Evolutionary conservation across 2,888 invertebrate genomes (phyloP).

Genomic region (Machimus rusticus): DNA sequence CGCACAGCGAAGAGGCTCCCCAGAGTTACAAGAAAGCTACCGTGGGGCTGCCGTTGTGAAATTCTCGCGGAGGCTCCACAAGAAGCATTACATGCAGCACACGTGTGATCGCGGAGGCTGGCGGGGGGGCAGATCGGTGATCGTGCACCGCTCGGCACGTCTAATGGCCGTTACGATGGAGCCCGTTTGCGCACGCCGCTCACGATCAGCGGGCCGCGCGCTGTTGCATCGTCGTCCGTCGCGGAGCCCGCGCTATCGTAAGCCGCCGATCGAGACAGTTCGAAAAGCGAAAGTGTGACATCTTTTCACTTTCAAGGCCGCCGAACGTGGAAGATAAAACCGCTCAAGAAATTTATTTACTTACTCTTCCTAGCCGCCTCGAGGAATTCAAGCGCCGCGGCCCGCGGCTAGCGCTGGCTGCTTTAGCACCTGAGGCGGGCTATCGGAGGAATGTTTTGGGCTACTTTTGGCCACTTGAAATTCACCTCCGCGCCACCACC

Average conservation of each 20-base stretch:
- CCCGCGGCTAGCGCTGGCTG: neutral
- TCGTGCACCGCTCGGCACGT: conserved; percentile 29
- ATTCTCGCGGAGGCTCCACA: neutral
- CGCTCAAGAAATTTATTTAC: neutral
- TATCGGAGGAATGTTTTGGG: conserved; percentile 29
- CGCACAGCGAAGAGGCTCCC: neutral
- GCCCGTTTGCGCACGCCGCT: conserved; percentile 2
- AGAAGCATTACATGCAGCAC: conserved; percentile 11
- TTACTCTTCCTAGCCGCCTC: neutral
- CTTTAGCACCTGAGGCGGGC: conserved; percentile 8
- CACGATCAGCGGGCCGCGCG: conserved; percentile 3
- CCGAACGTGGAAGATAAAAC: neutral
- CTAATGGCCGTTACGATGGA: conserved; percentile 8
- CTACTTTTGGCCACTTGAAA: conserved; percentile 4
- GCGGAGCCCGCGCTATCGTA: neutral
- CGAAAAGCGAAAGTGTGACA: conserved; percentile 40
- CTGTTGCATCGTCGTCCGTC: neutral
- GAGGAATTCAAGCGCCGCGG: neutral
- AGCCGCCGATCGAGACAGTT: conserved; percentile 17
- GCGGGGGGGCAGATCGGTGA: neutral
- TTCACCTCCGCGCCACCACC: neutral
- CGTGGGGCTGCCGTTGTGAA: conserved; percentile 11
- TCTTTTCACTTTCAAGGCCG: conserved; percentile 45
- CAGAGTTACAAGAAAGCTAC: neutral
- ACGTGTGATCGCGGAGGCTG: neutral